Base-by-base conservation (phyloP, 2,888 invertebrate species). In the Colostygia pectinataria region DNA sequence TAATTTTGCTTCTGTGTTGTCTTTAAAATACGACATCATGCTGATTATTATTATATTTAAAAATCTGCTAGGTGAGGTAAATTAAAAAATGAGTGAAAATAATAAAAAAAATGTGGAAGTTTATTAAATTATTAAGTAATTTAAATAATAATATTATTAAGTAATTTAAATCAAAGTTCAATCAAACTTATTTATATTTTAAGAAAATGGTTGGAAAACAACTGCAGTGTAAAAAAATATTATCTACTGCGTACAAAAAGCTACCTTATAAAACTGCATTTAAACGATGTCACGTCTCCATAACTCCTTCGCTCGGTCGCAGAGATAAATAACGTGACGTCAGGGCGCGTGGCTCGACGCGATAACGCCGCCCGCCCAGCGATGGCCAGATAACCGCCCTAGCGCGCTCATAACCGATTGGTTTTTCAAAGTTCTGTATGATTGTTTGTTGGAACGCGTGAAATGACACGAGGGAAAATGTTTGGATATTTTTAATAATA, bases 301-400 rank as follows among this genome's bases (percentile, higher is more conserved):
- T 36, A 38, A 37, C 50, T 45, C 51, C 45, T 51, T 51, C 40
- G 29, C 27, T 8, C 37, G 15, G 32, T 23, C 25, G 27, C 32
- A 33, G 37, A 45, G 44, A 51, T 51, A 46, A 45, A 51, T 51
- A 51, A 51, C 51, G 47, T 47, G 49, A 43, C 34, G 50, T 50
- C 50, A 47, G 36, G 36, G 25, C 46, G 57, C 54, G 49, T 52
- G 47, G 53, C 38, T 25, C 18, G 45, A 24, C 32, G 52, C 43
- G 52, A 49, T 51, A 51, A 38, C 45, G 51, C 45, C 51, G 41
- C 40, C 50, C 50, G 44, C 44, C 50, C 44, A 31, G 20, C 41
- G 50, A 45, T 44, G 31, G 2, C 2, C 27, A 27, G 51, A 46
- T 51, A 51, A 45, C 50, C 45, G 45, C 45, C 45, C 51, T 37